Evolutionary conservation across 2,797 vertebrate species (phyloP), one percentile per base, ranked within the genome.

Genomic region (Paratrypauchen microcephalus): DNA sequence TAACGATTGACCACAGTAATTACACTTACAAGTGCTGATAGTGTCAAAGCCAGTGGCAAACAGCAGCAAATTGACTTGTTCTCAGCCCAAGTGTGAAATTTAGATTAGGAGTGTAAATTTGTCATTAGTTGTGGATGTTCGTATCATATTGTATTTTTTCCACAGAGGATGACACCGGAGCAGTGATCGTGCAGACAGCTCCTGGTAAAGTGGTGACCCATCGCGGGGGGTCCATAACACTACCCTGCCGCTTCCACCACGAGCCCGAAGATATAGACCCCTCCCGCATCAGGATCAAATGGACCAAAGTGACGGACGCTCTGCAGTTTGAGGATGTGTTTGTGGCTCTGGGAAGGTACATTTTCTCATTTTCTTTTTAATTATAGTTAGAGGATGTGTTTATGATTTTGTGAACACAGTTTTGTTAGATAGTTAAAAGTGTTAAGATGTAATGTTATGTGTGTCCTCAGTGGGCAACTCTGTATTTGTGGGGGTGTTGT

Each of bases 121-220:
- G 30, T 41, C 59, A 61, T 36, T 21, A 26, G 21, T 47, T 64
- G 23, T 16, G 61, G 21, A 64, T 47, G 41, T 24, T 47, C 15
- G 1, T 64, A 26, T 64, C 1, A 47, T 47, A 24, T 18, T 19
- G 71, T 32, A 36, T 60, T 59, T 59, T 21, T 28, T 28, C 23
- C 6, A 16, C 89, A 98, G 97, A 97, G 92, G 97, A 96, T 0
- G 97, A 97, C 75, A 96, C 92, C 0, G 97, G 96, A 0, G 94
- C 96, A 0, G 96, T 98, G 84, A 95, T 98, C 1, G 97, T 98
- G 70, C 97, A 99, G 87, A 99, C 97, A 0, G 97, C 97, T 0
- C 97, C 96, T 0, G 97, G 96, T 50, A 96, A 98, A 85, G 97
- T 98, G 85, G 91, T 97, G 78, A 97, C 95, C 0, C 97, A 98